Evolutionary conservation across 2,797 vertebrate species (phyloP), one percentile per base, ranked within the genome.

Genomic region (Cephalopachus bancanus): DNA sequence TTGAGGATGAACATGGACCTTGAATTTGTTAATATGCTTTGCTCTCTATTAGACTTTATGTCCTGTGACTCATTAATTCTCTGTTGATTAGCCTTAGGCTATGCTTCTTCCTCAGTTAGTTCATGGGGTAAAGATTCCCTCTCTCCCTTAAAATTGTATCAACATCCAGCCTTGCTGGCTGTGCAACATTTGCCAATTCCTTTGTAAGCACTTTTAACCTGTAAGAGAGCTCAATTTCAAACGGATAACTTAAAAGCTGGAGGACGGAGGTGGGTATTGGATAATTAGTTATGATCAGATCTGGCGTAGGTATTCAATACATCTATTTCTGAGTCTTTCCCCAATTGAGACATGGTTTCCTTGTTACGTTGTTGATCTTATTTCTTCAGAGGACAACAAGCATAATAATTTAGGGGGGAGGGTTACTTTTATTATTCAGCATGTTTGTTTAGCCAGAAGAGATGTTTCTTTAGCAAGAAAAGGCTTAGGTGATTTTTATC

Each of bases 21-120:
- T 64, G 78, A 95, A 86, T 84, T 97, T 96, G 96, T 97, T 97
- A 96, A 95, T 96, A 97, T 83, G 78, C 75, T 96, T 94, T 96
- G 84, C 89, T 97, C 90, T 97, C 95, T 91, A 80, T 96, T 94
- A 96, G 91, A 85, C 74, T 97, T 93, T 93, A 93, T 94, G 95
- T 96, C 89, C 87, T 85, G 69, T 96, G 96, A 91, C 95, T 97
- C 91, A 94, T 97, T 97, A 97, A 96, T 96, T 97, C 89, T 89
- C 87, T 86, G 91, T 96, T 95, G 96, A 92, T 96, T 30, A 85
- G 85, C 93, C 65, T 95, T 87, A 4, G 87, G 90, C 84, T 92
- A 59, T 88, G 76, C 94, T 96, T 97, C 59, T 80, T 97, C 28
- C 72, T 96, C 53, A 28, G 57, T 90, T 55, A 91, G 95, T 96